Evolutionary conservation across 2,888 invertebrate species (phyloP).

Genomic region (Tenthredo livida): DNA sequence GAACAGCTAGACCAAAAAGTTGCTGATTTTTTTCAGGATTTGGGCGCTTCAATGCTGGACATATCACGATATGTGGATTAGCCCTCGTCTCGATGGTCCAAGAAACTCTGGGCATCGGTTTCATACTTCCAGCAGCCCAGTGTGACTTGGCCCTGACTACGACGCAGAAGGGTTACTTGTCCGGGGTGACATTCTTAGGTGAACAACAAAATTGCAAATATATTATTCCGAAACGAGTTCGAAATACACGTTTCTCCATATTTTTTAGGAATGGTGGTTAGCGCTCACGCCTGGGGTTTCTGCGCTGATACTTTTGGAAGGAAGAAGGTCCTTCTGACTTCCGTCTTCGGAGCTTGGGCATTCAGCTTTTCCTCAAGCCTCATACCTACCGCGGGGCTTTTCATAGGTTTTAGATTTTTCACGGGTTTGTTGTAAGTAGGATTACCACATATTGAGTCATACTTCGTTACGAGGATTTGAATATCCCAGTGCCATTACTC

Average conservation of each 20-base stretch:
- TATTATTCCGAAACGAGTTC: not conserved
- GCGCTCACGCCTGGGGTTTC: slow-evolving; percentile 59
- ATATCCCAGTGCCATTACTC: not conserved
- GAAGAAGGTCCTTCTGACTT: slow-evolving; percentile 70
- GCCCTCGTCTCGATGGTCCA: not conserved
- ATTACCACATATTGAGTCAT: not conserved
- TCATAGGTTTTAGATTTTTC: slow-evolving; percentile 56
- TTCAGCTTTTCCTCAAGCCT: slow-evolving; percentile 74
- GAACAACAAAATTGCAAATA: not conserved
- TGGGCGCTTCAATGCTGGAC: slow-evolving; percentile 23
- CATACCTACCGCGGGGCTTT: slow-evolving; percentile 64
- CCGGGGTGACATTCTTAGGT: slow-evolving; percentile 38
- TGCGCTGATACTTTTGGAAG: slow-evolving; percentile 76
- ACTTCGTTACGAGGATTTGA: not conserved
- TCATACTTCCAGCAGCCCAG: slow-evolving; percentile 40
- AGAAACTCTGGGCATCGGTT: slow-evolving; percentile 32
- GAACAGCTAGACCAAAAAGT: not conserved
- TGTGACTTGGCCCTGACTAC: slow-evolving; percentile 31
- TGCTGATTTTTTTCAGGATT: not conserved
- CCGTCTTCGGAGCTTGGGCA: slow-evolving; percentile 73
- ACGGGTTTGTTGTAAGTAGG: slow-evolving; percentile 59
- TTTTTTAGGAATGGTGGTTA: slow-evolving; percentile 57
- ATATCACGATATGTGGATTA: slow-evolving; percentile 6
- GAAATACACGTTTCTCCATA: not conserved
- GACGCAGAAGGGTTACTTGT: slow-evolving; percentile 12